Evolutionary conservation across 2,888 invertebrate species (phyloP).

Genomic region (Drosophila neonasuta): DNA sequence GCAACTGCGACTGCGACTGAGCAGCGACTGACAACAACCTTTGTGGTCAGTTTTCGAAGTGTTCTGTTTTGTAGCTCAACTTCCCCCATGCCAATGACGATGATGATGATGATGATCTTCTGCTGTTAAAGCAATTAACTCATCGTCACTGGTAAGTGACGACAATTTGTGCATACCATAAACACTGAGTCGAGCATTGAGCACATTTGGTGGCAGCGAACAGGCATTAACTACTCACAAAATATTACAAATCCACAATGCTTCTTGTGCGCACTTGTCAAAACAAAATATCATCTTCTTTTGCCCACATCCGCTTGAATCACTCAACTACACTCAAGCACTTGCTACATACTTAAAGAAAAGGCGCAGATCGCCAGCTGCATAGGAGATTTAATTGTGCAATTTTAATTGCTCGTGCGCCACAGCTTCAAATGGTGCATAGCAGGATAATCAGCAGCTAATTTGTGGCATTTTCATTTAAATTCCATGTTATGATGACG

Average conservation of each 20-base stretch:
- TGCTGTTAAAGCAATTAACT: conserved; percentile 81
- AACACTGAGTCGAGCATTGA: conserved; percentile 50
- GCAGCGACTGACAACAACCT: conserved; percentile 6
- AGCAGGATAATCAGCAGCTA: conserved; percentile 36
- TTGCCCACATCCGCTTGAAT: background rate
- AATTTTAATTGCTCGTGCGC: conserved; percentile 56
- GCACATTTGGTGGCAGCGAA: background rate
- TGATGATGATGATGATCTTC: background rate
- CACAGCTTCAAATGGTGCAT: conserved; percentile 35
- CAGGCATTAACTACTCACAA: conserved; percentile 19
- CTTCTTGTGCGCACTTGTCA: conserved; percentile 65
- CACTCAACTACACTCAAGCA: background rate
- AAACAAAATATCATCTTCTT: conserved; percentile 52
- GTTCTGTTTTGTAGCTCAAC: conserved; percentile 25
- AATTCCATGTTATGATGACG: conserved; percentile 9
- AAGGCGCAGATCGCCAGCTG: conserved; percentile 6
- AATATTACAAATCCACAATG: conserved; percentile 27
- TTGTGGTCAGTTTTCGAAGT: conserved; percentile 38
- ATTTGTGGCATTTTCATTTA: conserved; percentile 2
- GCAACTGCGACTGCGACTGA: conserved; percentile 11
- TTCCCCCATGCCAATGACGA: conserved; percentile 10
- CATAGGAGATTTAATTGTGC: conserved; percentile 57
- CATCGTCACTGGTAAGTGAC: conserved; percentile 77
- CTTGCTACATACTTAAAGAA: background rate
- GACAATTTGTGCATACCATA: conserved; percentile 80